These are phyloP conservation scores for Panagrolaimus sp. DNA, from an alignment of 1,140 invertebrate genomes.

Conservation along the genomic window DNA sequence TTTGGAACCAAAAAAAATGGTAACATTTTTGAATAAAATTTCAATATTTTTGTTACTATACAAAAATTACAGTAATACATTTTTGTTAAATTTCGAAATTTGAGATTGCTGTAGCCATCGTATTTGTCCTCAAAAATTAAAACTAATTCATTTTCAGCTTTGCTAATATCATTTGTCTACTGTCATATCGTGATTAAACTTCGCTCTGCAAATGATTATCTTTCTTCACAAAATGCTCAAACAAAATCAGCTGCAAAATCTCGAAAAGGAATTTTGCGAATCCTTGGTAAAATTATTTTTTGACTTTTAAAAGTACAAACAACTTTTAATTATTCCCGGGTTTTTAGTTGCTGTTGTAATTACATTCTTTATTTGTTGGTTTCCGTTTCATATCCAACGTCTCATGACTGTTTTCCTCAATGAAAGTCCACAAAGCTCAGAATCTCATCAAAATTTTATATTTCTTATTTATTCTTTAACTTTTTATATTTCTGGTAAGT, in stretches of 20 bases:
- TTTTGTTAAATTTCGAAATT: background rate
- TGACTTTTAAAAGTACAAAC: background rate
- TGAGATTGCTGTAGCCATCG: background rate
- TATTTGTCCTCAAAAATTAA: slow-evolving; percentile 33
- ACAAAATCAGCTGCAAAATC: background rate
- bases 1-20: too few species aligned
- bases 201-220: slow-evolving; percentile 25
- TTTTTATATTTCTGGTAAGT: slow-evolving; percentile 42
- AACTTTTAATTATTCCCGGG: slow-evolving; percentile 37
- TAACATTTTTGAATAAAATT: too few species aligned
- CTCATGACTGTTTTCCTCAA: slow-evolving; percentile 63
- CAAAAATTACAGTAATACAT: too few species aligned
- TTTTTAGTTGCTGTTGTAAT: slow-evolving; percentile 78
- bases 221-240: slow-evolving; percentile 23
- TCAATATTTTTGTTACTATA: too few species aligned
- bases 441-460: slow-evolving; percentile 15
- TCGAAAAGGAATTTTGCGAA: slow-evolving; percentile 44
- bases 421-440: slow-evolving; percentile 20
- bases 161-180: slow-evolving; percentile 54
- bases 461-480: slow-evolving; percentile 37
- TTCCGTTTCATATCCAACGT: slow-evolving; percentile 80
- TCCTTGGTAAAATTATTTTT: slow-evolving; percentile 40
- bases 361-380: slow-evolving; percentile 87
- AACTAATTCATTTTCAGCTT: slow-evolving; percentile 37
- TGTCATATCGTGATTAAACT: slow-evolving; percentile 49